Conservation (phyloP, 2,113 vertebrate species). For the Probosciger aterrimus region DNA sequence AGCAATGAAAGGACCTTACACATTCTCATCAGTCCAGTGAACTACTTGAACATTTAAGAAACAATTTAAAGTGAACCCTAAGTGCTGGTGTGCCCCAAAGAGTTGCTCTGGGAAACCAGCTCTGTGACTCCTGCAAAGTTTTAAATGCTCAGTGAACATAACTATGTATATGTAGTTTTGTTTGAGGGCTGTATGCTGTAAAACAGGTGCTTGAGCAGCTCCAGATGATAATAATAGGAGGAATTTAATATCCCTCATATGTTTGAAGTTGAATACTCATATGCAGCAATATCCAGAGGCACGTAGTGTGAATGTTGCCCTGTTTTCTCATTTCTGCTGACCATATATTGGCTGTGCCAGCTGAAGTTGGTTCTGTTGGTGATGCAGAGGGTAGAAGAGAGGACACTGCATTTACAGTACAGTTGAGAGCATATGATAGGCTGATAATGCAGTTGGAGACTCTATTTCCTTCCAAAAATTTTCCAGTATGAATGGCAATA, state of each 20-base stretch:
- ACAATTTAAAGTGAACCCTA: neutral
- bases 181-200: neutral
- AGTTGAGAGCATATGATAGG: neutral
- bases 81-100: neutral
- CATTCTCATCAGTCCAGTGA: neutral
- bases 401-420: neutral
- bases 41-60: neutral
- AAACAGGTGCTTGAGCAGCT: neutral
- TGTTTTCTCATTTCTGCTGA: neutral
- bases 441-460: neutral
- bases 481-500: neutral
- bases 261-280: neutral
- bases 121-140: neutral
- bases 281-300: neutral
- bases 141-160: neutral
- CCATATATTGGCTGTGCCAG: neutral
- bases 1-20: neutral
- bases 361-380: neutral
- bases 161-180: neutral
- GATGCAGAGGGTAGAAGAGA: neutral
- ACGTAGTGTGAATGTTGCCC: neutral
- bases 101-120: neutral
- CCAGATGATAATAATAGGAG: neutral
- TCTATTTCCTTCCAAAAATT: neutral
- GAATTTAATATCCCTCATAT: neutral